Base-by-base conservation (phyloP, 2,888 invertebrate genomes). In the Hoplodrina blanda region DNA sequence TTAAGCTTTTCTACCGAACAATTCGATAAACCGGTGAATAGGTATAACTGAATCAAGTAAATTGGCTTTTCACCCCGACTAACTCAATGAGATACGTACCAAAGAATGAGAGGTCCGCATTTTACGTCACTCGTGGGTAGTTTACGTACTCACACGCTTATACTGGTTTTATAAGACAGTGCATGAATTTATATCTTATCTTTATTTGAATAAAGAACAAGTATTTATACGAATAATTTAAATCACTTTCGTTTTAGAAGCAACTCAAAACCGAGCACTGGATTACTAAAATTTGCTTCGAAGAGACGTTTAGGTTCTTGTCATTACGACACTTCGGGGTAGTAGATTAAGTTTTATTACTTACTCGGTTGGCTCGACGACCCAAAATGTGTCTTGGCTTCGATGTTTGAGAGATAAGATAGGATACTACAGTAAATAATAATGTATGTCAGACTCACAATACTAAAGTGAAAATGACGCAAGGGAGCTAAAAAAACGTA, bases 11-110 rank as follows among this genome's bases (percentile, higher is more conserved):
- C 55, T 33, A n/a, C 54, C 63, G 44, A 11, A 55, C 59, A 57
- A 73, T 73, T 71, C 72, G 69, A 74, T 80, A 81, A 80, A 55
- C 59, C 62, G 10, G 73, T 82, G 65, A 78, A 75, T 66, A 46
- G 46, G 17, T 46, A 70, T 83, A 83, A 82, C 71, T 81, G 73
- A 81, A 86, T 87, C 77, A 81, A 77, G 69, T 72, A 77, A 85
- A 86, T 85, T 85, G 84, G 61, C 81, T 82, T 79, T 77, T 82
- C 78, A 80, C 71, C 73, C 60, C 72, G 50, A 59, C 64, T 83
- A 85, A 85, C 80, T 62, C 77, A 78, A 82, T 84, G 83, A 82
- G 52, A 44, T 62, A 59, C 50, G 53, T 49, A 63, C n/a, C 62
- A 46, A 55, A 62, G 59, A 66, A 54, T 41, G 46, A 69, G 63